A percentile compares a stretch with the other conserved stretches of the same genome.
These are phyloP conservation scores for Protosalanx chinensis DNA, from an alignment of 2,797 vertebrate genomes.

Conservation along the genomic window DNA sequence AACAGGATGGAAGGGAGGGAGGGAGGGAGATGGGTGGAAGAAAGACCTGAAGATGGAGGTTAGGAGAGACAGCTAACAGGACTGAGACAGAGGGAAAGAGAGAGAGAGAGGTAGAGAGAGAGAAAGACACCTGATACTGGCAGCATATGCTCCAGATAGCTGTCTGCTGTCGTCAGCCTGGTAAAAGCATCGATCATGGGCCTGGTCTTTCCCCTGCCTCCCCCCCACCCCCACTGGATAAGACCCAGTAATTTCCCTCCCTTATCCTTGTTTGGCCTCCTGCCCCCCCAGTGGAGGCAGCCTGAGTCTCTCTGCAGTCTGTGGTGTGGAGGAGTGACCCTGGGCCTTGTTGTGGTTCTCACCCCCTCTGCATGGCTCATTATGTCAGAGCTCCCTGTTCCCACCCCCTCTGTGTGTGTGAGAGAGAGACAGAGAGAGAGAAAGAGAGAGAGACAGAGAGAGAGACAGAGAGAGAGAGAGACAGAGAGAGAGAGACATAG, in stretches of 20 bases:
- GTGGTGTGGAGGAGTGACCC: too few species aligned
- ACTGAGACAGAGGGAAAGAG: neutral
- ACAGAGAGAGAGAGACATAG: too few species aligned
- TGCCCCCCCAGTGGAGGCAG: neutral
- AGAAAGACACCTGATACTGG: constrained; percentile 7
- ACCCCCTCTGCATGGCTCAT: neutral
- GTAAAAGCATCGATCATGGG: constrained; percentile 17
- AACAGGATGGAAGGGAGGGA: neutral
- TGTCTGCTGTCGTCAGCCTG: constrained; percentile 9
- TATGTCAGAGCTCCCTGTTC: neutral
- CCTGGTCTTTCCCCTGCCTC: too few species aligned
- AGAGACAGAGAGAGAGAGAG: constrained; percentile 2
- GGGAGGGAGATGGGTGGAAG: neutral
- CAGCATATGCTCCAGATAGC: constrained; percentile 15
- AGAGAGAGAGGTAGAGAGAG: neutral
- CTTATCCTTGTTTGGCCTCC: neutral
- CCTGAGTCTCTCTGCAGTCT: neutral
- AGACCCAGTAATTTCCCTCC: neutral
- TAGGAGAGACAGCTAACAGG: too few species aligned
- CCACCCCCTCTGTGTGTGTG: too few species aligned
- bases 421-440: too few species aligned
- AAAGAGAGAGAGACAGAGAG: constrained; percentile 9
- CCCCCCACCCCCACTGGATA: neutral
- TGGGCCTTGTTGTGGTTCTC: too few species aligned
- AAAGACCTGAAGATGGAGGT: too few species aligned